Evolutionary conservation across 2,888 invertebrate species (phyloP), one percentile per base, ranked within the genome.

Genomic region (Euplagia quadripunctaria): DNA sequence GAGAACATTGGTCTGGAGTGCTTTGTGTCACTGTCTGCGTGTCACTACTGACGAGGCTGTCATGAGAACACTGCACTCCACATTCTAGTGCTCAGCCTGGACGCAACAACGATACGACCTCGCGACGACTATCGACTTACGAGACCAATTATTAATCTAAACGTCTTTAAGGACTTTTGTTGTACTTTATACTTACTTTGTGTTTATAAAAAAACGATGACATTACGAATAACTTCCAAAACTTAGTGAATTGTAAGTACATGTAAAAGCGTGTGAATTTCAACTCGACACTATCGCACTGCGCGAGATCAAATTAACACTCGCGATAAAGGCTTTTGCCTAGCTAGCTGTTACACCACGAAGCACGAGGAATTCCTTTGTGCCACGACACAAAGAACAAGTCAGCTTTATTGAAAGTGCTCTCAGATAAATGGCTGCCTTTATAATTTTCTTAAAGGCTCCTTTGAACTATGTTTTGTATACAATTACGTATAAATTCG

Each of bases 361-460:
- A 72, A 76, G 76, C 72, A 64, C 70, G 70, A 65, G 70, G 75
- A 78, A 82, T 83, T 82, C 84, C 82, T 83, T 87, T 87, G 86
- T 85, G 64, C 67, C 43, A 68, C 76, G 73, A 78, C 74, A 87
- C 87, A 87, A 87, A 82, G 85, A 82, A 84, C 75, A 73, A 79
- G 79, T 77, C 77, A 76, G 79, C 78, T 81, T 75, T 85, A 85
- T 85, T 85, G 84, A 83, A 85, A 81, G 79, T 83, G 66, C 73
- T 78, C 58, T 43, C 73, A 77, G 73, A 83, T 80, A 77, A 79
- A 79, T 69, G 64, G 31, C 52, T 66, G 64, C 70, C 66, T 77
- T 73, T 74, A 70, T 55, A 58, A 80, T 76, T 79, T 76, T 79
- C 75, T 72, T 64, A 52, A 1, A 51, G 61, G n/a, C 55, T 55